Evolutionary conservation across 37 sponge, comb jelly and placozoan genomes (phyloP).

Genomic region (Halichondria panicea): DNA sequence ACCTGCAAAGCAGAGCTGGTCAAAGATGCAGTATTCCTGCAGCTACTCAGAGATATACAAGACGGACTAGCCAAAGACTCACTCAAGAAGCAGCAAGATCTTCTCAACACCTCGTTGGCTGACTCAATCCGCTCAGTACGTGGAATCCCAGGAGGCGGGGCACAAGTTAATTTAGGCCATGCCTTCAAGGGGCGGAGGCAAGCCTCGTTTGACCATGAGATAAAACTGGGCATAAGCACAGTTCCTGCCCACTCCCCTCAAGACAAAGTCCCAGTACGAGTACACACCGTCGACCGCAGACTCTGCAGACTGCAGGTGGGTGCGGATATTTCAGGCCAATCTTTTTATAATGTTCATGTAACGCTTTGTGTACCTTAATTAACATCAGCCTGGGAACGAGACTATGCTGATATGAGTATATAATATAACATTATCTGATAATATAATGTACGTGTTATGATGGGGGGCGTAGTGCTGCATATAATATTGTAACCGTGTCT

Average conservation of each 20-base stretch:
- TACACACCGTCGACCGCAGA: slow-evolving; percentile 33
- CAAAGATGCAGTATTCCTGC: slow-evolving; percentile 48
- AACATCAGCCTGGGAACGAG: too few relatives aligned
- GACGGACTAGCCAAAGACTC: slow-evolving; percentile 40
- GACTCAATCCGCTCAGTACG: slow-evolving; percentile 39
- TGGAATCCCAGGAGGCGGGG: not conserved
- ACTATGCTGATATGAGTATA: not conserved
- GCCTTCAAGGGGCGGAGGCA: slow-evolving; percentile 1
- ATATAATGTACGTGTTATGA: too few relatives aligned
- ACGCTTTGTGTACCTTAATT: too few relatives aligned
- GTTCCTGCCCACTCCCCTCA: slow-evolving; percentile 46
- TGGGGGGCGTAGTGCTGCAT: too few relatives aligned
- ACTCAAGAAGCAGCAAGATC: slow-evolving; percentile 12
- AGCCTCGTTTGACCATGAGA: slow-evolving; percentile 8
- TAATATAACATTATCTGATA: too few relatives aligned
- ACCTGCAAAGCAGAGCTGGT: slow-evolving; percentile 51
- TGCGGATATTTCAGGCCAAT: not conserved
- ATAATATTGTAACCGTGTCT: too few relatives aligned
- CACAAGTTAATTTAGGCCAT: too few relatives aligned
- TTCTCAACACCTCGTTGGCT: slow-evolving; percentile 26
- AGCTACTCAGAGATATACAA: slow-evolving; percentile 47
- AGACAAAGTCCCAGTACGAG: slow-evolving; percentile 31
- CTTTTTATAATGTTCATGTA: too few relatives aligned
- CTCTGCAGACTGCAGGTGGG: slow-evolving; percentile 48
- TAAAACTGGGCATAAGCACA: slow-evolving; percentile 44